phyloP scores from a whole-genome alignment of 2,113 vertebrate genomes.

The Lutjanus erythropterus region DNA sequence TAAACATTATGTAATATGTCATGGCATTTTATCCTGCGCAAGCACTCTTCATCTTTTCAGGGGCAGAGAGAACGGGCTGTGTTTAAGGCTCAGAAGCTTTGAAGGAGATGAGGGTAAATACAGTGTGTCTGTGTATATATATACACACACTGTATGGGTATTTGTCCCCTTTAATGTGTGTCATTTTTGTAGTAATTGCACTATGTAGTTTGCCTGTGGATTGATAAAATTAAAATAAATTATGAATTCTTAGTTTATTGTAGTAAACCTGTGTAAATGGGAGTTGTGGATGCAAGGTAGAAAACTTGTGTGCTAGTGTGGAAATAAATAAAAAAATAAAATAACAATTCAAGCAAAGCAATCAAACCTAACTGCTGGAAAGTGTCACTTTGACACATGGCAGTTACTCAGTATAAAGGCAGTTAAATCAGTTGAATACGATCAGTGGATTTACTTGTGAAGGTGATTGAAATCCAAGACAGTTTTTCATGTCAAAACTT shows the following conservation, averaged over 20 bases:
- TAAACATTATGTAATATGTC: conserved; percentile 75
- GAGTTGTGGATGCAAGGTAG: neutral
- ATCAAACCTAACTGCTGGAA: neutral
- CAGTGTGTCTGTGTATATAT: neutral
- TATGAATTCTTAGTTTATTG: neutral
- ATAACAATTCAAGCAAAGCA: neutral
- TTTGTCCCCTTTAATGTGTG: too few relatives aligned
- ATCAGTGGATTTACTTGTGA: neutral
- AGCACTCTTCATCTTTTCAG: conserved; percentile 57
- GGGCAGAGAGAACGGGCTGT: conserved; percentile 11
- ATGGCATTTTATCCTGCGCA: conserved; percentile 61
- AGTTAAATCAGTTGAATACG: neutral
- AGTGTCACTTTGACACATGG: neutral
- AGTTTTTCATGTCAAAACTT: too few relatives aligned
- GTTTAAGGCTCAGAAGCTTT: conserved; percentile 6
- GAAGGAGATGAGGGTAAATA: neutral
- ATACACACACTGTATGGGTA: too few relatives aligned
- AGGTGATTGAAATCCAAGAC: neutral
- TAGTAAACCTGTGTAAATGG: neutral
- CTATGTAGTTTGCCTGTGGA: too few relatives aligned
- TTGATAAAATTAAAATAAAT: too few relatives aligned
- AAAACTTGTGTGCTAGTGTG: neutral
- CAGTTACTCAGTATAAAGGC: neutral
- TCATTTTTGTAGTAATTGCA: too few relatives aligned
- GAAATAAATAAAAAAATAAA: neutral